Base-by-base conservation (phyloP, 53 echinoderm and acorn worm genomes). In the Paracentrotus lividus region DNA sequence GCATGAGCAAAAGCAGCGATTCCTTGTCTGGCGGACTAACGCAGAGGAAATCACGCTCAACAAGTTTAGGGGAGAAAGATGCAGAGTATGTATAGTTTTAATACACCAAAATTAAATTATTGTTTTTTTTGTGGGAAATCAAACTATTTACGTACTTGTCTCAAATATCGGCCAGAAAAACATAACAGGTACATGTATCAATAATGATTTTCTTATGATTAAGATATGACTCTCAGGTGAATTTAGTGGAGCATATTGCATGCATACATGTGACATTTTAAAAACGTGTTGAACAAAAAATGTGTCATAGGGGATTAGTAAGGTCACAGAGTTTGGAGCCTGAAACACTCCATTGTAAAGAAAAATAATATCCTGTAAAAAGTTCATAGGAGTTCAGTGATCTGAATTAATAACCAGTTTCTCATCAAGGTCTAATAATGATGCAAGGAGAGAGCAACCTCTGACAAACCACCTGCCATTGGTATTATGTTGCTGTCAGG, bases 1-100 rank as follows among this genome's bases (percentile, higher is more conserved):
- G 92, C 34, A 88, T 95, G 93, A 96, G 95, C 40, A 95, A 96
- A 90, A 95, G 95, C 87, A 94, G 94, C 26, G 96, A 96, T 34
- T 94, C 96, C 20, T 84, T 96, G 13, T 95, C 95, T 2, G 76
- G 49, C 18, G 91, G 75, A 31, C 51, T 91, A 3, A 72, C 49
- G 51, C 91, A 91, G 53, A 45, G 91, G 53, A 45, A 77, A 40
- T 91, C 91, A 8, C 43, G 91, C 23, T 91, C 91, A 21, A 91
- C 91, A 16, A 91, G 91, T 56, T 31, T 91, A 2, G 91, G 91
- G 27, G 91, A 91, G 42, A 91, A 91, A 75, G 91, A 91, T 54
- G 91, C 91, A 91, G 91, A 91, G 91, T 91, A 91, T 51, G 91
- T 72, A 38, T 38, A 72, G 4, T 40, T 72, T 72, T 9, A 64